Evolutionary conservation across 1,140 invertebrate species (phyloP).

Genomic region (Pristionchus pacificus): DNA sequence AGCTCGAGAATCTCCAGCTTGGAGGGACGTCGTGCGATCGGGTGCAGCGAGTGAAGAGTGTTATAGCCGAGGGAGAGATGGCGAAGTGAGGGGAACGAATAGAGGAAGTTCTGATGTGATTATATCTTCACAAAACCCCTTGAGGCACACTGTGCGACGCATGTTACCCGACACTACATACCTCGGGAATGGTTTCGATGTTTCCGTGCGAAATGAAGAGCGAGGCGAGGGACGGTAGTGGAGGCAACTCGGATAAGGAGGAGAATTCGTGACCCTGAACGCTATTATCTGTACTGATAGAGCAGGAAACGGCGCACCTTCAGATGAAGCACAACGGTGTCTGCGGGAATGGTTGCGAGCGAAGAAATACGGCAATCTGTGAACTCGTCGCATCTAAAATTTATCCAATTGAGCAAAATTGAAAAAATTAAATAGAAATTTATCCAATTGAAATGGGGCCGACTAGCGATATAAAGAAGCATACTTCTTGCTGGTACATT

Average conservation of each 20-base stretch:
- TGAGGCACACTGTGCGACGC: not conserved
- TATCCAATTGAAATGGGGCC: too few relatives aligned
- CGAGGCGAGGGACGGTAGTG: not conserved
- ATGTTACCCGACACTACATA: not conserved
- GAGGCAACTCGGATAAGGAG: not conserved
- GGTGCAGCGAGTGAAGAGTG: not conserved
- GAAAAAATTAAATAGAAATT: too few relatives aligned
- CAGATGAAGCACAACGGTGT: not conserved
- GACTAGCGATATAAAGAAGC: too few relatives aligned
- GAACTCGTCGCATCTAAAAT: too few relatives aligned
- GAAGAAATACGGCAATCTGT: too few relatives aligned
- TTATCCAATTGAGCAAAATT: too few relatives aligned
- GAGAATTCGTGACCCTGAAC: not conserved
- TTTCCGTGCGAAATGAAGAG: not conserved
- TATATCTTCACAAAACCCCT: too few relatives aligned
- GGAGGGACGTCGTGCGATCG: not conserved
- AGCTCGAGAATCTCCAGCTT: not conserved
- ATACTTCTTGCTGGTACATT: too few relatives aligned
- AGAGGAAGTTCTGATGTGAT: not conserved
- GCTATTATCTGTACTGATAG: not conserved
- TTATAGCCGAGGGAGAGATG: not conserved
- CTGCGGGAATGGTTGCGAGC: too few relatives aligned
- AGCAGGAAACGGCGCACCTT: not conserved
- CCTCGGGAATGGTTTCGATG: not conserved
- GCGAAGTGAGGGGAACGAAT: not conserved